Percentiles rank a stretch among this genome's conserved stretches.
Conservation (phyloP, 2,888 invertebrate genomes). For the Apodemia duryi region DNA sequence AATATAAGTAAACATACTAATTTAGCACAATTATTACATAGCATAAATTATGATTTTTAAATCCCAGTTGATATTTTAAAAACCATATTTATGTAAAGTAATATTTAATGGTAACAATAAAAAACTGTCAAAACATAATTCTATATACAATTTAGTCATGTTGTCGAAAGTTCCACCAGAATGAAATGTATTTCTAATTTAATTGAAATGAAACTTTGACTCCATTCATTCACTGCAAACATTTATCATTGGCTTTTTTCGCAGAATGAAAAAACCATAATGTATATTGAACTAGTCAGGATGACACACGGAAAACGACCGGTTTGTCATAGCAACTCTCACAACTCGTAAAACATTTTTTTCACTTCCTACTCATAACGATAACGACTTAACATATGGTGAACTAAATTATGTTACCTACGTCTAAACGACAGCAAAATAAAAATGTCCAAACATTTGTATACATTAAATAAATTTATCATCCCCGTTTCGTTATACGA, state of each 20-base stretch:
- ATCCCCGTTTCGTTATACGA: slow-evolving; percentile 61
- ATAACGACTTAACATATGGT: slow-evolving; percentile 65
- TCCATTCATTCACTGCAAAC: slow-evolving; percentile 40
- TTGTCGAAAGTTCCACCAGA: background rate
- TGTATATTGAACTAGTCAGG: slow-evolving; percentile 45
- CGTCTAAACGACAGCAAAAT: slow-evolving; percentile 75
- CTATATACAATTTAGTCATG: background rate
- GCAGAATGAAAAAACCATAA: slow-evolving; percentile 41
- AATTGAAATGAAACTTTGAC: slow-evolving; percentile 43
- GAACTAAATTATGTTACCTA: slow-evolving; percentile 77
- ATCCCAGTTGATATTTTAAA: too few species aligned
- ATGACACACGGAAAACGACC: slow-evolving; percentile 51
- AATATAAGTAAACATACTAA: too few species aligned
- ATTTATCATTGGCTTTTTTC: slow-evolving; percentile 50
- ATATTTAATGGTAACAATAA: background rate
- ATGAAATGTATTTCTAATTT: slow-evolving; percentile 17
- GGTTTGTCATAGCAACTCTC: slow-evolving; percentile 66
- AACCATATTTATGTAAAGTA: background rate
- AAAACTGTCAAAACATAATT: background rate
- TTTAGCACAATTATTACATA: too few species aligned
- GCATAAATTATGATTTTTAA: too few species aligned
- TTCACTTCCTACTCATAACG: slow-evolving; percentile 73
- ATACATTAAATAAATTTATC: slow-evolving; percentile 79
- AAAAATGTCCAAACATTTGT: slow-evolving; percentile 80
- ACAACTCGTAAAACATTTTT: slow-evolving; percentile 74